Conservation (phyloP, 30 jellyfish, hydroid and myxozoan species). For the Pelagia noctiluca region DNA sequence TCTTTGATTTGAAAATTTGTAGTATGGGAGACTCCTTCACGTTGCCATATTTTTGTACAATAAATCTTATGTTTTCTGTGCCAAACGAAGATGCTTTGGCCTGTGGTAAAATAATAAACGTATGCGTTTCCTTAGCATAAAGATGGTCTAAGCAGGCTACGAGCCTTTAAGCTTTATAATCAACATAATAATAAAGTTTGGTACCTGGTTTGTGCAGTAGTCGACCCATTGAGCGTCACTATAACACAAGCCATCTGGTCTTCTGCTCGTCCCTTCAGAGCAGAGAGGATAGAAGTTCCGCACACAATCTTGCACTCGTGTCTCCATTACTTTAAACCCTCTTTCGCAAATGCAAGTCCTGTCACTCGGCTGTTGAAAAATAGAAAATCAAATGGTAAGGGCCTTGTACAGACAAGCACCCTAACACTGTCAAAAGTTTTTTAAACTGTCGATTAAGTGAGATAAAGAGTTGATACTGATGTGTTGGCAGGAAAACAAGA, state of each 20-base stretch:
- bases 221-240: conserved; percentile 69
- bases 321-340: conserved; percentile 81
- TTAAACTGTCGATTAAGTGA: too few species aligned
- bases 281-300: conserved; percentile 89
- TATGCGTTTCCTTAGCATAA: too few species aligned
- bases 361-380: conserved; percentile 83
- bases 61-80: too few species aligned
- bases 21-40: too few species aligned
- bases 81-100: too few species aligned
- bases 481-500: too few species aligned
- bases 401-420: background rate
- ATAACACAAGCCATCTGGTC: conserved; percentile 82
- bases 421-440: too few species aligned
- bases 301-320: conserved; percentile 89
- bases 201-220: conserved; percentile 55
- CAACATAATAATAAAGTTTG: background rate
- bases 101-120: too few species aligned
- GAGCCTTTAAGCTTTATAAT: background rate
- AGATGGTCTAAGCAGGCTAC: too few species aligned
- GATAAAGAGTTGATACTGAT: too few species aligned
- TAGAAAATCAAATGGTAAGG: background rate
- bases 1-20: too few species aligned
- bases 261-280: conserved; percentile 80
- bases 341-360: conserved; percentile 85
- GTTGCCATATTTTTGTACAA: too few species aligned